These are phyloP conservation scores for Cephus pulcher DNA, from an alignment of 2,888 invertebrate genomes.

Conservation along the genomic window DNA sequence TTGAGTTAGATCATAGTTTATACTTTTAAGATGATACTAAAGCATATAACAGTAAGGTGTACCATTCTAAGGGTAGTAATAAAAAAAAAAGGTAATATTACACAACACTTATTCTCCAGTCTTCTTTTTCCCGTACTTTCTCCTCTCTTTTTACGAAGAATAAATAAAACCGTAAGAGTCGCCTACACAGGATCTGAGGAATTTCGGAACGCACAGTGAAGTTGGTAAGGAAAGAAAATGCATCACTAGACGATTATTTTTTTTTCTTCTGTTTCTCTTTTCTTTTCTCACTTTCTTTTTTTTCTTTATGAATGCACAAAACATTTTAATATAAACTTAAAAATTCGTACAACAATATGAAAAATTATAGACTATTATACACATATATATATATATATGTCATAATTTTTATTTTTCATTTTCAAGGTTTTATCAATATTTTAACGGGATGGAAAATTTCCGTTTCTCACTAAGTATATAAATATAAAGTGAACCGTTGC, in stretches of 20 bases:
- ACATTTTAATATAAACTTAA: slow-evolving; percentile 90
- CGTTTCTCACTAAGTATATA: slow-evolving; percentile 71
- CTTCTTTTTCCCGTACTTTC: too few relatives aligned
- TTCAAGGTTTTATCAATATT: slow-evolving; percentile 31
- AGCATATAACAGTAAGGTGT: too few relatives aligned
- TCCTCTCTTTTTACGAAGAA: too few relatives aligned
- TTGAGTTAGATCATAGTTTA: too few relatives aligned
- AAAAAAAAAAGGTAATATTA: too few relatives aligned
- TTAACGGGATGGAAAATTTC: slow-evolving; percentile 76
- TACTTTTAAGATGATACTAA: too few relatives aligned
- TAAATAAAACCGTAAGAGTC: too few relatives aligned
- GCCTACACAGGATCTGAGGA: too few relatives aligned
- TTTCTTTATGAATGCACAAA: slow-evolving; percentile 76
- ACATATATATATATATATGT: slow-evolving; percentile 61
- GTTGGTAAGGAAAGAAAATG: neutral
- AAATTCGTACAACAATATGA: slow-evolving; percentile 88
- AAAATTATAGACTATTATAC: slow-evolving; percentile 85
- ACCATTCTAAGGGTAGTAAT: too few relatives aligned
- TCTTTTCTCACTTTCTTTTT: slow-evolving; percentile 3
- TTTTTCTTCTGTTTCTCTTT: too few relatives aligned
- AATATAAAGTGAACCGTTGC: slow-evolving; percentile 45
- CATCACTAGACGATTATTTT: neutral
- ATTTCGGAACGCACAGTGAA: too few relatives aligned
- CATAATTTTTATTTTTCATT: slow-evolving; percentile 33
- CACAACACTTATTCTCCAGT: too few relatives aligned